phyloP scores from a whole-genome alignment of 2,888 invertebrate genomes.

The Blastobasis adustella region DNA sequence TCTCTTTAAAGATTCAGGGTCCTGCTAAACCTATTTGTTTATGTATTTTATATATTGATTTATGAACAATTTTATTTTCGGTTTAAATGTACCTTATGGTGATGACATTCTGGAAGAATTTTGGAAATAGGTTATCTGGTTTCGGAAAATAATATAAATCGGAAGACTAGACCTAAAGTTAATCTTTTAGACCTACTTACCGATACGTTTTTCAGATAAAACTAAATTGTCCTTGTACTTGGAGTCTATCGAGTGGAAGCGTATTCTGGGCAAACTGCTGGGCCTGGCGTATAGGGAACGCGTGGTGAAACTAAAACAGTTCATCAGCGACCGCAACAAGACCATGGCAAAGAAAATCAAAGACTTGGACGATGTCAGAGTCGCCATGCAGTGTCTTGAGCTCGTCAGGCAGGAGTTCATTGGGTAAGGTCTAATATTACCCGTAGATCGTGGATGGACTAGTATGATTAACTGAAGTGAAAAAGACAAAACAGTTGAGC shows the following conservation, averaged over 20 bases:
- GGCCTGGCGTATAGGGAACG: slow-evolving; percentile 81
- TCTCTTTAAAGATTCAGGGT: too few species aligned
- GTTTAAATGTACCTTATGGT: too few species aligned
- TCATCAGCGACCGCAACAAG: slow-evolving; percentile 84
- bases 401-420: slow-evolving; percentile 86
- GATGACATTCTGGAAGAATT: too few species aligned
- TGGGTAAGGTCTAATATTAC: slow-evolving; percentile 39
- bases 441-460: too few species aligned
- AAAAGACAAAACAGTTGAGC: too few species aligned
- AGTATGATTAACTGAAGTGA: too few species aligned
- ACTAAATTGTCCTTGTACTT: slow-evolving; percentile 79
- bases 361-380: slow-evolving; percentile 85
- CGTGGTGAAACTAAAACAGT: slow-evolving; percentile 81
- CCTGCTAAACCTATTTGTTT: too few species aligned
- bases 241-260: slow-evolving; percentile 88
- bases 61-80: too few species aligned
- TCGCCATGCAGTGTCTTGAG: slow-evolving; percentile 86
- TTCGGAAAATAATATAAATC: too few species aligned
- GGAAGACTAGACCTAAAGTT: too few species aligned
- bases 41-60: too few species aligned
- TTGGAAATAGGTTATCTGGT: too few species aligned
- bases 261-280: slow-evolving; percentile 79
- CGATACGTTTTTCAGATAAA: slow-evolving; percentile 59
- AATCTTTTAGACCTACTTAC: not conserved
- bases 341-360: slow-evolving; percentile 80